Conservation (phyloP, 2,797 vertebrate species). For the Sebastes glaucus region DNA sequence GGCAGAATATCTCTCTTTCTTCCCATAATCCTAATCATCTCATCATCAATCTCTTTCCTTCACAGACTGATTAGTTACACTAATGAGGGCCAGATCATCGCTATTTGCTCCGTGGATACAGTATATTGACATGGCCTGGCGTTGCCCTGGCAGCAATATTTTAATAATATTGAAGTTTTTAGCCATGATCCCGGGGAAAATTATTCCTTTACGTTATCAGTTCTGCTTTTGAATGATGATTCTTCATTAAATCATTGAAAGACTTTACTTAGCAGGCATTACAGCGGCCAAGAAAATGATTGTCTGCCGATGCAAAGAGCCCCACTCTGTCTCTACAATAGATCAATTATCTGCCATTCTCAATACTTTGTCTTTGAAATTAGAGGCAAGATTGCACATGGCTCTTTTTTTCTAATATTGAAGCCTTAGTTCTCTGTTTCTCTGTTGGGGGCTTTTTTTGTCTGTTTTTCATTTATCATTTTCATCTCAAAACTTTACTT, state of each 20-base stretch:
- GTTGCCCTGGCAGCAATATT: neutral
- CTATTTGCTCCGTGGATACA: neutral
- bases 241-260: slow-evolving; percentile 38
- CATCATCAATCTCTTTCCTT: neutral
- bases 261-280: slow-evolving; percentile 42
- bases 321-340: neutral
- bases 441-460: neutral
- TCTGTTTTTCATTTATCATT: neutral
- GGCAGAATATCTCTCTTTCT: neutral
- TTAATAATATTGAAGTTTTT: neutral
- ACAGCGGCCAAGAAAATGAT: slow-evolving; percentile 50
- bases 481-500: neutral
- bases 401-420: neutral
- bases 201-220: neutral
- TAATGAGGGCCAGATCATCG: neutral
- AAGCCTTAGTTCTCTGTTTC: neutral
- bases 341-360: slow-evolving; percentile 15
- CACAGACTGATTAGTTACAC: neutral
- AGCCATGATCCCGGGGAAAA: neutral
- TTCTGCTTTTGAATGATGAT: slow-evolving; percentile 18
- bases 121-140: neutral
- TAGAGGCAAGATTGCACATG: neutral
- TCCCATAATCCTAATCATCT: neutral
- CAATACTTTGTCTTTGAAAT: slow-evolving; percentile 2
- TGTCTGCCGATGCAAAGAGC: slow-evolving; percentile 5